Evolutionary conservation across 2,113 vertebrate species (phyloP), one percentile per base, ranked within the genome.

Genomic region (Gasterosteus nipponicus): DNA sequence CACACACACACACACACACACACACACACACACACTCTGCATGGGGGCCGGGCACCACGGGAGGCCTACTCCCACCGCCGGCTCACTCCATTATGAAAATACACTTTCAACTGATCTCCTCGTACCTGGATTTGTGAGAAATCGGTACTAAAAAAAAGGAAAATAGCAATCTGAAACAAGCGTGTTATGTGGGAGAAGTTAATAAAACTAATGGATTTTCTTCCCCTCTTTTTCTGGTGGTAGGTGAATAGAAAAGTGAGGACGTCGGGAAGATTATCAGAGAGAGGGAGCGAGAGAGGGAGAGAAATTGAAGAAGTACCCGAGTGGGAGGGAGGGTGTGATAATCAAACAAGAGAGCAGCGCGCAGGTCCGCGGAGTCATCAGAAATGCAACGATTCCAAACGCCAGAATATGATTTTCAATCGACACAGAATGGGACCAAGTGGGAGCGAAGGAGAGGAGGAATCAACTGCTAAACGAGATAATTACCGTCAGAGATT

Each of bases 321-420:
- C 53, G 66, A 60, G 81, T 67, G 73, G 73, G 84, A 80, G 84
- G 72, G 71, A 73, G 83, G 4, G 79, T 33, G 77, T 53, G 69
- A 84, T 90, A 91, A 93, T 88, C 80, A 82, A 92, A 86, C 74
- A 79, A 82, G 78, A 77, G 80, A 66, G 62, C 64, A 79, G 77
- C 39, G 29, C 31, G 65, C 29, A 9, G 85, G 92, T 90, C 93
- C 91, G 82, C 76, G 66, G 93, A 92, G 92, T 94, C 91, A 94
- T 94, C 90, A 94, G 83, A 92, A 93, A 94, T 94, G 92, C 93
- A 92, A 91, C 86, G 87, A 92, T 91, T 91, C 88, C 84, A 84
- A 93, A 89, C 66, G 85, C 68, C 42, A 81, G 89, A 89, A 89
- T 93, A 90, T 92, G 85, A 90, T 94, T 92, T 92, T 84, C 83